Evolutionary conservation across 2,888 invertebrate genomes (phyloP).

Genomic region (Ennomos fuscantarius): DNA sequence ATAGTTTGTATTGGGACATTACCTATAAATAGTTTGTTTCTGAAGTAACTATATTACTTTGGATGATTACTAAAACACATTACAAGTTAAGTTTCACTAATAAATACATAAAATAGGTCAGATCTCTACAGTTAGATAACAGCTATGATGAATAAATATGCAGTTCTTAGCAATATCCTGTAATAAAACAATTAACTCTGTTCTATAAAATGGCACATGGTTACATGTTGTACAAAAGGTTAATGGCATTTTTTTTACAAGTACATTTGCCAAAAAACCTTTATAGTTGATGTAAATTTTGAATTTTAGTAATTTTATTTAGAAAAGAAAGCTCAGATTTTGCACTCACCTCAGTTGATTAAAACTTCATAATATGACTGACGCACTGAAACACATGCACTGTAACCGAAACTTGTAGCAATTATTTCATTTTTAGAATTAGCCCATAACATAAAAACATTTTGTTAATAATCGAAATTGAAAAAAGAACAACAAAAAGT

Average conservation of each 20-base stretch:
- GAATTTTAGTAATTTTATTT: neutral
- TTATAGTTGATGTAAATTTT: neutral
- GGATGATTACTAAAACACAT: too few relatives aligned
- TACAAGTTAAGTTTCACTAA: conserved; percentile 5
- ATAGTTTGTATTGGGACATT: too few relatives aligned
- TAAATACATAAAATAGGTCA: conserved; percentile 3
- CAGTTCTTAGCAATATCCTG: conserved; percentile 19
- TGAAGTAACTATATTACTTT: too few relatives aligned
- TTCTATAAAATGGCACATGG: neutral
- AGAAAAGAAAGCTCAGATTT: neutral
- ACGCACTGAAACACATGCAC: conserved; percentile 10
- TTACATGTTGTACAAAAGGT: too few relatives aligned
- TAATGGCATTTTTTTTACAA: too few relatives aligned
- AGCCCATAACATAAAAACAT: conserved; percentile 1
- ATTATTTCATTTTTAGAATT: too few relatives aligned
- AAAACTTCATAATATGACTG: conserved; percentile 8
- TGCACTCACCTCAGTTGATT: conserved; percentile 15
- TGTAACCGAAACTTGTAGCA: too few relatives aligned
- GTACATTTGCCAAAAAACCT: too few relatives aligned
- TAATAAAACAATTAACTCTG: conserved; percentile 14
- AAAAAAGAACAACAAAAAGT: conserved; percentile 33
- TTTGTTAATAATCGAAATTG: conserved; percentile 9
- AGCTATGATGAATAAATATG: conserved; percentile 5
- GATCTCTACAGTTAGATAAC: conserved; percentile 18
- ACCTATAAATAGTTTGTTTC: too few relatives aligned